Evolutionary conservation across 2,797 vertebrate species (phyloP).

Genomic region (Argentina silus): DNA sequence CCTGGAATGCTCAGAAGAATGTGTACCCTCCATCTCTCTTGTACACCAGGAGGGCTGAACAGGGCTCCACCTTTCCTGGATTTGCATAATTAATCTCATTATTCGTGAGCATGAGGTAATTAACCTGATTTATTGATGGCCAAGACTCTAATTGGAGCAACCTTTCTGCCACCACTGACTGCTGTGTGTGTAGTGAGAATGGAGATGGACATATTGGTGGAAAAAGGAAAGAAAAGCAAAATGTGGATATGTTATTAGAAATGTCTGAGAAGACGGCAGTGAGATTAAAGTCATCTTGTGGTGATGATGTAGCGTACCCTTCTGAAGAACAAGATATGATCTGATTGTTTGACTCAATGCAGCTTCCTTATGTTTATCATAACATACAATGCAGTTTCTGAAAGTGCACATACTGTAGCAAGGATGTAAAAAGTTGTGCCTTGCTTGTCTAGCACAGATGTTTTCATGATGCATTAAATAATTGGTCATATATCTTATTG

Average conservation of each 20-base stretch:
- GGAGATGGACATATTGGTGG: neutral
- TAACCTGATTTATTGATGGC: conserved; percentile 16
- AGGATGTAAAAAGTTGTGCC: too few relatives aligned
- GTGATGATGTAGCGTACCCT: too few relatives aligned
- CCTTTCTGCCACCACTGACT: conserved; percentile 3
- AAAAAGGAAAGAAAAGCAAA: neutral
- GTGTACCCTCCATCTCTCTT: neutral
- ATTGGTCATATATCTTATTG: too few relatives aligned
- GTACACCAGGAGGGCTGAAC: neutral
- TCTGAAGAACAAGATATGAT: too few relatives aligned
- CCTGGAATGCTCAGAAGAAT: neutral
- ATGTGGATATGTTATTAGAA: neutral
- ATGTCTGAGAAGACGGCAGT: neutral
- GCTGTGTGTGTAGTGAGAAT: neutral
- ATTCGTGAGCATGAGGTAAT: conserved; percentile 25
- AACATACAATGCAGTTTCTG: too few relatives aligned
- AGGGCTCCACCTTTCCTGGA: neutral
- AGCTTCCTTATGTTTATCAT: too few relatives aligned
- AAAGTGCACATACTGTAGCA: too few relatives aligned
- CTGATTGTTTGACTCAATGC: too few relatives aligned
- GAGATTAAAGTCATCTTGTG: too few relatives aligned
- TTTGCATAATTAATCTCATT: conserved; percentile 27
- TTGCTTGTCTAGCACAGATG: too few relatives aligned
- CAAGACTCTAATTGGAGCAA: conserved; percentile 13
- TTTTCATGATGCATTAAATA: too few relatives aligned